Evolutionary conservation across 2,888 invertebrate species (phyloP), one percentile per base, ranked within the genome.

Genomic region (Actias luna): DNA sequence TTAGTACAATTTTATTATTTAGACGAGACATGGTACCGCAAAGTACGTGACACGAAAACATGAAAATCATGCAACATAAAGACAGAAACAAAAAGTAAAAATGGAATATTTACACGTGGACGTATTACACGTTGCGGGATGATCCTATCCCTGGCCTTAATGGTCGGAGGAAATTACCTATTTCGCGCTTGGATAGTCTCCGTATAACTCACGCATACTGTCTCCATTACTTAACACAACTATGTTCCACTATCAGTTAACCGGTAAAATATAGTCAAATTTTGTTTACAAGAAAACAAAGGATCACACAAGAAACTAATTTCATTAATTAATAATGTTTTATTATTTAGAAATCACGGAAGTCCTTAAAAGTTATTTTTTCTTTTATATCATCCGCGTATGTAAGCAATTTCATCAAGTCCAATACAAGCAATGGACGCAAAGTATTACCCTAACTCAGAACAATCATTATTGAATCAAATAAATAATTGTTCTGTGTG

Each of bases 141-240:
- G 67, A 70, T 71, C 72, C 69, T 75, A 77, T 77, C 79, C 67
- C 75, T 70, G 65, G 65, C 67, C 65, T 76, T 81, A 78, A 84
- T 82, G 76, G 79, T 68, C 66, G 70, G 70, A 69, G 78, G 78
- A 81, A 84, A 86, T 85, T 80, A 84, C 82, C 79, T 80, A 82
- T 88, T 86, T 83, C 81, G 77, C 79, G 82, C 75, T 71, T 67
- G 69, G 77, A 70, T 77, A 74, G 71, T 70, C 70, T 64, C 69
- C 66, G 71, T 72, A 75, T 82, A 78, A 79, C 73, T 77, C 75
- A 76, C 75, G 75, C 74, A 72, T 76, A 73, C 66, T 62, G 66
- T 72, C 67, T 68, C 68, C 68, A 68, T 76, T 75, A 74, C 70
- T 75, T 71, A 72, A 65, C 70, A 76, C 72, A 73, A 77, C 68